These are phyloP conservation scores for Cotesia glomerata DNA, from an alignment of 1,140 invertebrate species.

Conservation along the genomic window DNA sequence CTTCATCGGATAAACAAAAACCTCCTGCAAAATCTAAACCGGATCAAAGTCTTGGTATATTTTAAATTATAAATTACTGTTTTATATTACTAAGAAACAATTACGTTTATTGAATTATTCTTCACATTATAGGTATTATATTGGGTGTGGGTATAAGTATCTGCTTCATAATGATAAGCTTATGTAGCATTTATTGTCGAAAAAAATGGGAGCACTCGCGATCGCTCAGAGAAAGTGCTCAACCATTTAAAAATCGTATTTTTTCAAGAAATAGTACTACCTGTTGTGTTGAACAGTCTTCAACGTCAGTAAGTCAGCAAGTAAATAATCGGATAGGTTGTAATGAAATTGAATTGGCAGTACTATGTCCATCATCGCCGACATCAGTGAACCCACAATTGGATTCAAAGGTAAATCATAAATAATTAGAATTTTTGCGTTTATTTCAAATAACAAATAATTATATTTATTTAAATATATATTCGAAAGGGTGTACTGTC, in stretches of 20 bases:
- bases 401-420: slow-evolving; percentile 48
- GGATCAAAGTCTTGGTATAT: slow-evolving; percentile 59
- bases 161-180: slow-evolving; percentile 53
- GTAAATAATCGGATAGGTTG: slow-evolving; percentile 33
- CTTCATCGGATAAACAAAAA: slow-evolving; percentile 48
- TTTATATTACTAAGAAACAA: background rate
- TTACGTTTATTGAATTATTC: slow-evolving; percentile 1
- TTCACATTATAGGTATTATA: slow-evolving; percentile 47
- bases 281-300: slow-evolving; percentile 54
- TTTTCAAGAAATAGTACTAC: slow-evolving; percentile 50
- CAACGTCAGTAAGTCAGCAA: slow-evolving; percentile 51
- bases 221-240: slow-evolving; percentile 46
- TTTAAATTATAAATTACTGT: background rate
- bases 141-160: slow-evolving; percentile 58
- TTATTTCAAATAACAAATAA: background rate
- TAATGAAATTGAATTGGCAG: slow-evolving; percentile 57
- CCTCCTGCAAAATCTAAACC: slow-evolving; percentile 49
- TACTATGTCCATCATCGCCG: slow-evolving; percentile 53
- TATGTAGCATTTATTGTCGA: slow-evolving; percentile 58
- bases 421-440: background rate
- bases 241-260: slow-evolving; percentile 47
- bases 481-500: slow-evolving; percentile 54
- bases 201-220: slow-evolving; percentile 53
- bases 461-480: slow-evolving; percentile 13
- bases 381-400: slow-evolving; percentile 48